Evolutionary conservation across 1,140 invertebrate species (phyloP).

Genomic region (Trachelipus rathkii): DNA sequence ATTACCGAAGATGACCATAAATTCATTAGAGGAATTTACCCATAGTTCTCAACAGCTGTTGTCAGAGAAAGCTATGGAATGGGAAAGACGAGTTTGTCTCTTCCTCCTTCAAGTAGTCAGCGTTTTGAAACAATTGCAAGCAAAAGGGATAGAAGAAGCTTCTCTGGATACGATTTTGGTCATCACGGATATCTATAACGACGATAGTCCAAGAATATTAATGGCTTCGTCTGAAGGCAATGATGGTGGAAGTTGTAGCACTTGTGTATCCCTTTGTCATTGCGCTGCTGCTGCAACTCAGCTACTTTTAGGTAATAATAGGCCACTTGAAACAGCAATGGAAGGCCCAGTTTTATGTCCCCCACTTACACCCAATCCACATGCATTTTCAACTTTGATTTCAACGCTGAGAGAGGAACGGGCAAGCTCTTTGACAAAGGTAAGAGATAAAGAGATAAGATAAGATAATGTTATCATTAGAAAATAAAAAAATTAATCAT

Average conservation of each 20-base stretch:
- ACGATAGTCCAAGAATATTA: conserved; percentile 49
- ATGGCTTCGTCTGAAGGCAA: conserved; percentile 48
- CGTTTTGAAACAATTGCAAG: conserved; percentile 74
- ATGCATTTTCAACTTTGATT: conserved; percentile 45
- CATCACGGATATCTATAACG: conserved; percentile 59
- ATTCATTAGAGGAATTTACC: conserved; percentile 43
- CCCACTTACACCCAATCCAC: conserved; percentile 34
- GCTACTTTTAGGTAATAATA: conserved; percentile 58
- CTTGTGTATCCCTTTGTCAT: conserved; percentile 66
- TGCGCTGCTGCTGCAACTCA: conserved; percentile 67
- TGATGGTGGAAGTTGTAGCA: conserved; percentile 66
- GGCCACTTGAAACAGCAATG: conserved; percentile 30
- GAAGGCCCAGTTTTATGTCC: conserved; percentile 35
- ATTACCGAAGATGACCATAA: conserved; percentile 56
- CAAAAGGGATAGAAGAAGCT: conserved; percentile 72
- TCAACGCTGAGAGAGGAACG: conserved; percentile 46
- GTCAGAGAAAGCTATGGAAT: conserved; percentile 54
- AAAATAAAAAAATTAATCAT: no score
- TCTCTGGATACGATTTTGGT: conserved; percentile 63
- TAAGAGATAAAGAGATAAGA: neutral
- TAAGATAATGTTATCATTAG: no score
- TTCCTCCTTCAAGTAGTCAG: conserved; percentile 74
- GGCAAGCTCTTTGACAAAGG: conserved; percentile 47
- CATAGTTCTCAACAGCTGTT: conserved; percentile 65
- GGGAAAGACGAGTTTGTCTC: conserved; percentile 58